A percentile compares a stretch with the other conserved stretches of the same genome.
Evolutionary conservation across 2,888 invertebrate genomes (phyloP).

Genomic region (Pollenia angustigena): DNA sequence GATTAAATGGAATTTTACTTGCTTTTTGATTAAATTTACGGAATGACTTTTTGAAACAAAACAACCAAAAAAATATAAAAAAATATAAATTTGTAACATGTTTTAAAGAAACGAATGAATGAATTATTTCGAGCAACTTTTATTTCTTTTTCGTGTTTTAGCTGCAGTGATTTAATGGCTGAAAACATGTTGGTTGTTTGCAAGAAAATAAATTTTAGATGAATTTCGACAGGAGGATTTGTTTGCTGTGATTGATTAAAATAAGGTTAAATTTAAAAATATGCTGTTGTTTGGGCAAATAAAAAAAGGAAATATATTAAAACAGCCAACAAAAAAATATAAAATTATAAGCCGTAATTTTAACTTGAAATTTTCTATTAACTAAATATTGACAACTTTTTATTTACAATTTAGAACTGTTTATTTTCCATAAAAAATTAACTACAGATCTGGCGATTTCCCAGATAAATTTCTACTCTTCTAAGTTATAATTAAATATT

Average conservation of each 20-base stretch:
- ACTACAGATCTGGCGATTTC: no score
- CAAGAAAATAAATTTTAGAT: slow-evolving; percentile 33
- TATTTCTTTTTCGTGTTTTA: neutral
- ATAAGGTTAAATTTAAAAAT: neutral
- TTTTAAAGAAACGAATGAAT: no score
- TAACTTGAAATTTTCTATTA: no score
- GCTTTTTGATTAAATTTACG: slow-evolving; percentile 39
- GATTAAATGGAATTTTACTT: slow-evolving; percentile 44
- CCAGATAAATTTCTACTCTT: no score
- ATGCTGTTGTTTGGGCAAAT: no score
- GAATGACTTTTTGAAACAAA: neutral
- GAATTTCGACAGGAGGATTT: slow-evolving; percentile 18
- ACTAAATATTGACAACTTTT: no score
- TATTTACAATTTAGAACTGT: no score
- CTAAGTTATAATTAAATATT: no score
- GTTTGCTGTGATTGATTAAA: slow-evolving; percentile 39
- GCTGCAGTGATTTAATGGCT: slow-evolving; percentile 20
- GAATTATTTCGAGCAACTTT: neutral
- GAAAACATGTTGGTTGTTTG: neutral
- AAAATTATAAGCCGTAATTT: no score
- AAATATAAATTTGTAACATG: slow-evolving; percentile 2
- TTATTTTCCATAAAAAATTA: no score
- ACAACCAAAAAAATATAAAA: neutral
- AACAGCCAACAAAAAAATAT: no score
- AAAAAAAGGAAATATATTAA: no score